Evolutionary conservation across 1,140 invertebrate species (phyloP), one percentile per base, ranked within the genome.

Genomic region (Nautilus pompilius): DNA sequence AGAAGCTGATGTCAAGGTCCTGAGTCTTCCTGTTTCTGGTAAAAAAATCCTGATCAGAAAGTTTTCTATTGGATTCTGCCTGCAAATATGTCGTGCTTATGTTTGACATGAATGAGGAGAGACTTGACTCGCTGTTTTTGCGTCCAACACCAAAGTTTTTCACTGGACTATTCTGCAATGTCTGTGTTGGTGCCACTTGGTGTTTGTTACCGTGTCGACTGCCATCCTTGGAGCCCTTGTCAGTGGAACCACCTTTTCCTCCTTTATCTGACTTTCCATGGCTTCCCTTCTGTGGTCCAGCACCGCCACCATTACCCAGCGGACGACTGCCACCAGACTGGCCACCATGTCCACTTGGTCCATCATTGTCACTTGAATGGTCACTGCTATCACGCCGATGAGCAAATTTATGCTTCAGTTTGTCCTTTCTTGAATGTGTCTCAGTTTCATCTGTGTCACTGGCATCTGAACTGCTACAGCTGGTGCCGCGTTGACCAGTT

Each of bases 381-480:
- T 83, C 80, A 68, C 80, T 80, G 66, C 77, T 80, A 62, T 81
- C 79, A 29, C 79, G 63, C 5, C 77, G 68, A 58, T 78, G 75
- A 51, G 75, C 79, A 63, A 81, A 76, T 51, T 79, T 76, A 32
- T 85, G 83, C 30, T 85, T 85, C 46, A 90, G 83, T 80, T 91
- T 91, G 51, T 91, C 88, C 22, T 89, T 88, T 29, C 90, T 82
- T 70, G 93, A 92, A 74, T 92, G 91, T 22, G 90, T 86, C 49
- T 94, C 92, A 41, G 90, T 91, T 72, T 95, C 93, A 79, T 95
- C 93, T 3, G 75, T 80, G 78, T 96, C 93, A 53, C 91, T 93
- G 5, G 93, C 90, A 77, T 94, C 92, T 0, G 93, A 95, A 55
- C 91, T 92, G 69, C 91, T 92, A 75, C 93, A 93, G 5, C 91